Conservation (phyloP, 1,140 invertebrate species). For the Spodoptera litura region DNA sequence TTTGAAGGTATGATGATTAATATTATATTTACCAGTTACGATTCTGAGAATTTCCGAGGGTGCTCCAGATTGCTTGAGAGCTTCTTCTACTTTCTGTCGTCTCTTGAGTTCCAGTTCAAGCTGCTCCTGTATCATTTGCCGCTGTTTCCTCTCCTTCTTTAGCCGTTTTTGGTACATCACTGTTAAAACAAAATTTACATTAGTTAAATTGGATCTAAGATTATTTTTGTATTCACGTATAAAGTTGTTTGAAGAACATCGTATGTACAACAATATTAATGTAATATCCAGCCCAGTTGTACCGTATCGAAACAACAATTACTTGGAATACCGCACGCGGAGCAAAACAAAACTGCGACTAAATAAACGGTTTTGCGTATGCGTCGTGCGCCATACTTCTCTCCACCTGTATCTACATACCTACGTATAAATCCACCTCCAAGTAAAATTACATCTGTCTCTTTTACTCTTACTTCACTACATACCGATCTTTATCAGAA, state of each 20-base stretch:
- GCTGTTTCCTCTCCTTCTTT: conserved; percentile 93
- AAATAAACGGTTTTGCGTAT: conserved; percentile 67
- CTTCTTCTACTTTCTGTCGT: conserved; percentile 92
- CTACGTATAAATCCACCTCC: conserved; percentile 56
- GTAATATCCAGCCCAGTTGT: conserved; percentile 50
- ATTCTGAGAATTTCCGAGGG: conserved; percentile 91
- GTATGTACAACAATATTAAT: conserved; percentile 54
- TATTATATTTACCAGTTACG: conserved; percentile 89
- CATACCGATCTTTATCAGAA: conserved; percentile 57
- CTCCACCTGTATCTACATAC: conserved; percentile 49
- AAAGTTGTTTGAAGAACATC: conserved; percentile 49
- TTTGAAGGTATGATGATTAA: not conserved
- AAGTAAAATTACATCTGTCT: conserved; percentile 58
- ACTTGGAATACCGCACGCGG: conserved; percentile 59
- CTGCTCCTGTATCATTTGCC: conserved; percentile 94
- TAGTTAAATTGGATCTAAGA: not conserved
- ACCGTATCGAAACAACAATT: conserved; percentile 73
- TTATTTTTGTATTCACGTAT: not conserved
- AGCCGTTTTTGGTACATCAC: conserved; percentile 95
- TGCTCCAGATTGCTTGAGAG: conserved; percentile 91
- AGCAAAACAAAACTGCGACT: conserved; percentile 64
- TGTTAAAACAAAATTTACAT: conserved; percentile 85
- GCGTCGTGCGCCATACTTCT: conserved; percentile 61
- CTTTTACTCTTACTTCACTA: conserved; percentile 58
- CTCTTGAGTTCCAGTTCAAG: conserved; percentile 92